Percentiles rank a stretch among this genome's conserved stretches.
Evolutionary conservation across 2,113 vertebrate species (phyloP).

Genomic region (Colossoma macropomum): DNA sequence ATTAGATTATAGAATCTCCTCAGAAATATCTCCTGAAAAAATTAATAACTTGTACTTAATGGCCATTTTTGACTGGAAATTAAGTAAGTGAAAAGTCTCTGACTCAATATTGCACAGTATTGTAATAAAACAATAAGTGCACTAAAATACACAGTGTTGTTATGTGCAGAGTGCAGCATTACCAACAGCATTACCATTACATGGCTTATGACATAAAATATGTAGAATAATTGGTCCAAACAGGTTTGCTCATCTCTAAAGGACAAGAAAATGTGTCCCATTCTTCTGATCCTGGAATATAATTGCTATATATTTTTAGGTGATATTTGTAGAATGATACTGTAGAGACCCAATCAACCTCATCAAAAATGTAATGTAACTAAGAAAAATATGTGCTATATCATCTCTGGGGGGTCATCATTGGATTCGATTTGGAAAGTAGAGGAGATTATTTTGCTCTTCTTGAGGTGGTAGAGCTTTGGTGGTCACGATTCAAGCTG

Average conservation of each 20-base stretch:
- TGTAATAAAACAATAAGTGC: no score
- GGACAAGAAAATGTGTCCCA: neutral
- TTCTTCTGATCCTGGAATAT: neutral
- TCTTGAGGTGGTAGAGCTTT: neutral
- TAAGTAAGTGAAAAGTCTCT: no score
- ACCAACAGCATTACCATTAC: neutral
- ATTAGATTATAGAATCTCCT: no score
- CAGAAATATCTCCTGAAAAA: no score
- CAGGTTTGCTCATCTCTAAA: neutral
- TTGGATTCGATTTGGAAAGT: neutral
- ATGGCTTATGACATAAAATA: neutral
- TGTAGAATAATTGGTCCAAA: neutral
- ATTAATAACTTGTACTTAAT: no score
- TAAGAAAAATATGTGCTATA: neutral
- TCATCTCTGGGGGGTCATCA: neutral
- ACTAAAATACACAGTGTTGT: no score
- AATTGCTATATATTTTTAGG: neutral
- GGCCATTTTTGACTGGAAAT: no score
- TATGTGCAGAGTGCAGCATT: neutral
- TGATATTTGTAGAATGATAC: neutral
- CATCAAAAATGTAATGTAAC: neutral
- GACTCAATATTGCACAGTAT: no score
- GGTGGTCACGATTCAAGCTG: conserved; percentile 21
- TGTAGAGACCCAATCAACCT: neutral
- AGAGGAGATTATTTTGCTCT: neutral